Evolutionary conservation across 2,797 vertebrate genomes (phyloP).

Genomic region (Heterohyrax brucei): DNA sequence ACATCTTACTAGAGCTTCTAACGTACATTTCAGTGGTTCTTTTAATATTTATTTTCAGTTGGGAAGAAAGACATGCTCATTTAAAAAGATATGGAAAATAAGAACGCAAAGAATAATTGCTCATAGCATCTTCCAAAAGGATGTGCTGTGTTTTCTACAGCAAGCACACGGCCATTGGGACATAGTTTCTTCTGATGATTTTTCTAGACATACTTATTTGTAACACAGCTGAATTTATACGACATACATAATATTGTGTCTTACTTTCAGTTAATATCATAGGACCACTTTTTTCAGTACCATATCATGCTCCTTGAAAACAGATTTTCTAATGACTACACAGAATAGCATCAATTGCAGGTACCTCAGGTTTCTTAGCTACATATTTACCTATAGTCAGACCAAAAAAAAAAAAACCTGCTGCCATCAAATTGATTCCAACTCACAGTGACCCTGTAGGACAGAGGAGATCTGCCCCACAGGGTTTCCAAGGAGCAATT

Average conservation of each 20-base stretch:
- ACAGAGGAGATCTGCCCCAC: too few species aligned
- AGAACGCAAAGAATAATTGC: background rate
- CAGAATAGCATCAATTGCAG: background rate
- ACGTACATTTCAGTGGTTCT: constrained; percentile 59
- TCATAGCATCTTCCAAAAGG: background rate
- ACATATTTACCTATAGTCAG: background rate
- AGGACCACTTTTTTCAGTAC: background rate
- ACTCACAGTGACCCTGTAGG: too few species aligned
- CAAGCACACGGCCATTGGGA: background rate
- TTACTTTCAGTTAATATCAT: background rate
- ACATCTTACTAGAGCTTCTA: constrained; percentile 34
- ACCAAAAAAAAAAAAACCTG: too few species aligned
- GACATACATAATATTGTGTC: background rate
- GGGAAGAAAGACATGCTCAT: constrained; percentile 32
- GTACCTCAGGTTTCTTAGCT: background rate
- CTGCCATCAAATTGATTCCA: too few species aligned
- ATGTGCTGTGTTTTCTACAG: too few species aligned
- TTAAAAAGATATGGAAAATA: constrained; percentile 1
- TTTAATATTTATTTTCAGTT: constrained; percentile 53
- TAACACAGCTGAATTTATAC: constrained; percentile 14
- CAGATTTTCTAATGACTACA: background rate
- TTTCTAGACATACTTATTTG: constrained; percentile 17
- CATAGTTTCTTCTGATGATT: background rate
- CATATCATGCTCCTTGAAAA: background rate
- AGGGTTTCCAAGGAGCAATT: too few species aligned